Base-by-base conservation (phyloP, 2,113 vertebrate genomes). In the Sinocyclocheilus rhinocerous region DNA sequence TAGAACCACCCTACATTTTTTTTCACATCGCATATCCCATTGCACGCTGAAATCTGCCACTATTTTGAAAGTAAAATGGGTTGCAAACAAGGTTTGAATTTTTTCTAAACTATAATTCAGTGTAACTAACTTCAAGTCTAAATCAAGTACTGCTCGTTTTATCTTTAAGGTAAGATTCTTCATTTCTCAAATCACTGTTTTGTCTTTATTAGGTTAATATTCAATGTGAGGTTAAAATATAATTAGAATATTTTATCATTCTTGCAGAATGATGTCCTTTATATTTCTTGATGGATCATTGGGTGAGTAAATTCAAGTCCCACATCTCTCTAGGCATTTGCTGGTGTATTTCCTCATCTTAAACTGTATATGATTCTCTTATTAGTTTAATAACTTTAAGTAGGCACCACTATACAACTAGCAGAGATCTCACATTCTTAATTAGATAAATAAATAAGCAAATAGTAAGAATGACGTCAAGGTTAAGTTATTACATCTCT, bases 401-500 rank as follows among this genome's bases (percentile, higher is more conserved):
- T 39, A 39, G 6, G 39, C 39, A 39, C 39, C 2, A 48, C 10
- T 48, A 48, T 11, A 12, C 45, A 48, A 11, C 11, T 12, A 48
- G 45, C 45, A 12, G 2, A 48, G 45, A 11, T 3, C 10, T 48
- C 2, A 48, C 45, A 48, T 48, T 45, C 10, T 45, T 12, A 48
- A 48, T 48, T 48, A 48, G 2, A 12, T 48, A 48, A 48, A 48
- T 84, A 85, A 70, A 88, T 85, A 76, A 80, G 39, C n/a, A 83
- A 81, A 90, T 78, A 85, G 85, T 57, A 81, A 83, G 82, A 80
- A 73, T 72, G 86, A 87, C 59, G 13, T 83, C 80, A 87, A 79
- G 20, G 78, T 67, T 65, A 65, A 82, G 84, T 86, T 90, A 88
- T 88, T 87, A 4, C 45, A 76, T 76, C 22, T 52, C 15, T 22